phyloP scores from a whole-genome alignment of 2,797 vertebrate genomes.

The Myotis daubentonii region DNA sequence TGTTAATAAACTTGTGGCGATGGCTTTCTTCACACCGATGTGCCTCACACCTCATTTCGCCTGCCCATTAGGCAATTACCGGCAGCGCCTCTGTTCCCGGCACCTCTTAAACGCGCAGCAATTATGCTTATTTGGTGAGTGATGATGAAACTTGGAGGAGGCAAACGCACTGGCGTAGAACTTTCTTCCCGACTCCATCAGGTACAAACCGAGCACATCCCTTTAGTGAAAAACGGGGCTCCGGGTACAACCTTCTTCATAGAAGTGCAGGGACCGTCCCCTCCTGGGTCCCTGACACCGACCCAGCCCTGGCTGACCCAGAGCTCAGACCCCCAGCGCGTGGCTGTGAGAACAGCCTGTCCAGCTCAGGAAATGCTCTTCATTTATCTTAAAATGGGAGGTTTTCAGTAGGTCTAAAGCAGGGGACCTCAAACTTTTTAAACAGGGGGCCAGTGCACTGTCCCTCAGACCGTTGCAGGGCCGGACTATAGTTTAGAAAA shows the following conservation, averaged over 20 bases:
- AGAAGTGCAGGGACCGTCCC: accelerated
- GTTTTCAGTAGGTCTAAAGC: conserved; percentile 67
- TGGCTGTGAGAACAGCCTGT: conserved; percentile 14
- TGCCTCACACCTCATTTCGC: conserved; percentile 76
- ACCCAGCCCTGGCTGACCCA: background rate
- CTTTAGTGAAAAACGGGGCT: background rate
- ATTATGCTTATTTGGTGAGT: conserved; percentile 78
- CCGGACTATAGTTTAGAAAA: too few relatives aligned
- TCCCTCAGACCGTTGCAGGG: too few relatives aligned
- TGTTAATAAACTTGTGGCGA: conserved; percentile 80
- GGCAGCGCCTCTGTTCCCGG: conserved; percentile 62
- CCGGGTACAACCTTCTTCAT: background rate
- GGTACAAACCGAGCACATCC: background rate
- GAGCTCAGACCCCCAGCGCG: background rate
- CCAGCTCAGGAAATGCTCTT: conserved; percentile 35
- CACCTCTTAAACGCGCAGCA: conserved; percentile 65
- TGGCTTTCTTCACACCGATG: conserved; percentile 67
- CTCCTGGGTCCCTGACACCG: accelerated
- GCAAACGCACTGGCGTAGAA: conserved; percentile 14
- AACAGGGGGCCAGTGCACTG: too few relatives aligned
- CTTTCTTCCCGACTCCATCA: conserved; percentile 47
- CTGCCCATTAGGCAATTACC: conserved; percentile 71
- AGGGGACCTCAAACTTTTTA: too few relatives aligned
- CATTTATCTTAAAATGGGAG: conserved; percentile 63
- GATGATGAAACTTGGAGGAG: conserved; percentile 66